phyloP scores from a whole-genome alignment of 1,140 invertebrate genomes.

The Harpegnathos saltator region DNA sequence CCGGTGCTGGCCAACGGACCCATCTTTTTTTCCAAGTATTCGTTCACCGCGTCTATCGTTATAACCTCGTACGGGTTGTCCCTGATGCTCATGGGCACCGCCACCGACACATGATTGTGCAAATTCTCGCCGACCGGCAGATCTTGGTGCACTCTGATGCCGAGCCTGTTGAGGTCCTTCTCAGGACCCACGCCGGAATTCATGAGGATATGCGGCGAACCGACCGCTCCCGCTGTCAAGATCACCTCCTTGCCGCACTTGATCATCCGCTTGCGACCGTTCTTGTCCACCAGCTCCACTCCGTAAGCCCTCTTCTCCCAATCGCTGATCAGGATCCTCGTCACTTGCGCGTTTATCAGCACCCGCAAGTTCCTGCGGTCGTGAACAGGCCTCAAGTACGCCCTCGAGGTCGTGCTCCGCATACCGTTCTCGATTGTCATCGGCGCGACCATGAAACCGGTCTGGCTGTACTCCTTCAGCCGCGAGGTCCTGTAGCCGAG shows the following conservation, averaged over 20 bases:
- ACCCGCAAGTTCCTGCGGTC: constrained; percentile 83
- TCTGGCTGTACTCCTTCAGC: constrained; percentile 88
- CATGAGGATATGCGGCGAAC: constrained; percentile 90
- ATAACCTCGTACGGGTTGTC: constrained; percentile 79
- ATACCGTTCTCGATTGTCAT: constrained; percentile 87
- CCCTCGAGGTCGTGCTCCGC: constrained; percentile 86
- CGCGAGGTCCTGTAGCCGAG: constrained; percentile 90
- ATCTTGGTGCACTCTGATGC: constrained; percentile 85
- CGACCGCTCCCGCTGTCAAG: constrained; percentile 89
- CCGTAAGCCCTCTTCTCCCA: constrained; percentile 86
- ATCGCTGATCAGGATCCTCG: constrained; percentile 84
- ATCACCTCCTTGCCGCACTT: constrained; percentile 88
- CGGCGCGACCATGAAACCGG: constrained; percentile 86
- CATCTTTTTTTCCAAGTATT: constrained; percentile 80
- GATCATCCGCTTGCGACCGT: constrained; percentile 73
- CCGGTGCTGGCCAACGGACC: constrained; percentile 85
- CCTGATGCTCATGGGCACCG: constrained; percentile 81
- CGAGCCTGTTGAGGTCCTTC: constrained; percentile 85
- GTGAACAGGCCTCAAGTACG: constrained; percentile 84
- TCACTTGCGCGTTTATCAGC: constrained; percentile 84
- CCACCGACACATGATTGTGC: constrained; percentile 86
- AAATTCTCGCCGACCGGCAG: constrained; percentile 88
- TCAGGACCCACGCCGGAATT: constrained; percentile 90
- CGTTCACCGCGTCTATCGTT: constrained; percentile 79
- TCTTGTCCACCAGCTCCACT: constrained; percentile 87